phyloP scores from a whole-genome alignment of 2,113 vertebrate genomes.

The Lasiurus borealis region DNA sequence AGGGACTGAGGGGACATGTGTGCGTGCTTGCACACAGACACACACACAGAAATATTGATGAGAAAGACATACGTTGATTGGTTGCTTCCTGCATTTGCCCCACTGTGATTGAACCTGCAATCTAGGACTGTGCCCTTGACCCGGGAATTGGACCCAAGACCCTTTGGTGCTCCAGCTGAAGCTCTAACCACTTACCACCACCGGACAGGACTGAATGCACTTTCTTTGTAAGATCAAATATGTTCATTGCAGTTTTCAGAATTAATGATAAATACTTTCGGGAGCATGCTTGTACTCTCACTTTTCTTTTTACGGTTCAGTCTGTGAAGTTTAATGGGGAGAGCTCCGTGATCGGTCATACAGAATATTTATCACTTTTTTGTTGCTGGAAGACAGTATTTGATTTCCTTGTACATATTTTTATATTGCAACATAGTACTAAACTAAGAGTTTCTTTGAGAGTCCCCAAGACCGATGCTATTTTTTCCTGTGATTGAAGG shows the following conservation, averaged over 20 bases:
- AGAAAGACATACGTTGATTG: too few species aligned
- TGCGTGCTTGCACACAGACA: too few species aligned
- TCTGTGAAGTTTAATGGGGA: slow-evolving; percentile 34
- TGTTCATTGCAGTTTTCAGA: slow-evolving; percentile 27
- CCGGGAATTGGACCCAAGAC: too few species aligned
- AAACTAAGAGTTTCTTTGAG: slow-evolving; percentile 37
- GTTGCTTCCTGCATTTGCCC: too few species aligned
- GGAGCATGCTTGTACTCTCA: not conserved
- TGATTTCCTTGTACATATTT: slow-evolving; percentile 24
- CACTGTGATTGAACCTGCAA: too few species aligned
- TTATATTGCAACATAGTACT: slow-evolving; percentile 33
- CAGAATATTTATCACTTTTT: not conserved
- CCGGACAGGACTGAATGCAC: not conserved
- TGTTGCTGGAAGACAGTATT: slow-evolving; percentile 6
- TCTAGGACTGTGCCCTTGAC: too few species aligned
- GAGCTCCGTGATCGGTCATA: not conserved
- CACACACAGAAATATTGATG: too few species aligned
- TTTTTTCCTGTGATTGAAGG: not conserved
- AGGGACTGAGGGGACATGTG: too few species aligned
- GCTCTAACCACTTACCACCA: too few species aligned
- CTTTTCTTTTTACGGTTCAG: not conserved
- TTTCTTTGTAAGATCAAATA: not conserved
- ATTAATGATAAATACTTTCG: slow-evolving; percentile 14
- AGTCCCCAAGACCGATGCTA: slow-evolving; percentile 10
- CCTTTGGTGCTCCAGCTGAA: too few species aligned